Conservation (phyloP, 1,140 invertebrate genomes). For the Micrasema minimum region DNA sequence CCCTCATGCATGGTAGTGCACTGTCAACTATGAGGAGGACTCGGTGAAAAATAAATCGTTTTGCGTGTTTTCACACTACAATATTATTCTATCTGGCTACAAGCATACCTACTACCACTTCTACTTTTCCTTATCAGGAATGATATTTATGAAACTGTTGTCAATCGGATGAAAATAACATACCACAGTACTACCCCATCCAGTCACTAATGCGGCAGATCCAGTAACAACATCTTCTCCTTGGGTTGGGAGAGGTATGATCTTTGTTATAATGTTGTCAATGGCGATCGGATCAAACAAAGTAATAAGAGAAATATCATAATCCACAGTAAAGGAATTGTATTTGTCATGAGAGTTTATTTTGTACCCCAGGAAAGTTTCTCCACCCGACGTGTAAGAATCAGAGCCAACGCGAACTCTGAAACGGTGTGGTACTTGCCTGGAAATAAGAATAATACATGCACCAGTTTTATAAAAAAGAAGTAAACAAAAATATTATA, state of each 20-base stretch:
- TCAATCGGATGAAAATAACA: conserved; percentile 9
- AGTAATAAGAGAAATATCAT: conserved; percentile 35
- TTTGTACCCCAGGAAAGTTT: conserved; percentile 2
- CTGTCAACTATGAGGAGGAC: too few relatives aligned
- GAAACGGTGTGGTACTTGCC: too few relatives aligned
- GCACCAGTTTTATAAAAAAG: too few relatives aligned
- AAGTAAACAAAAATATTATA: too few relatives aligned
- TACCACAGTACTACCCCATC: conserved; percentile 58
- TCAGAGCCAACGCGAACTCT: conserved; percentile 40
- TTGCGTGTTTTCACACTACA: too few relatives aligned
- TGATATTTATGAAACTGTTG: too few relatives aligned
- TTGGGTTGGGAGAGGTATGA: conserved; percentile 38
- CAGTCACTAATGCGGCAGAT: conserved; percentile 56
- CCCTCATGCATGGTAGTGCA: too few relatives aligned
- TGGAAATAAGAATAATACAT: too few relatives aligned
- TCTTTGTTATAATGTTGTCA: background rate
- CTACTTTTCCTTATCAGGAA: too few relatives aligned
- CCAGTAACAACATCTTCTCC: conserved; percentile 53
- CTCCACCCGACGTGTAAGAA: conserved; percentile 34
- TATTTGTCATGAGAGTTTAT: conserved; percentile 18
- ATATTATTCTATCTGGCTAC: too few relatives aligned
- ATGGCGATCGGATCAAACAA: conserved; percentile 17
- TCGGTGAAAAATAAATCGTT: too few relatives aligned
- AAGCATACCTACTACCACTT: too few relatives aligned
- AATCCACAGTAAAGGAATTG: conserved; percentile 25